These are phyloP conservation scores for Saturnia japonica DNA, from an alignment of 2,888 invertebrate genomes.

Conservation along the genomic window DNA sequence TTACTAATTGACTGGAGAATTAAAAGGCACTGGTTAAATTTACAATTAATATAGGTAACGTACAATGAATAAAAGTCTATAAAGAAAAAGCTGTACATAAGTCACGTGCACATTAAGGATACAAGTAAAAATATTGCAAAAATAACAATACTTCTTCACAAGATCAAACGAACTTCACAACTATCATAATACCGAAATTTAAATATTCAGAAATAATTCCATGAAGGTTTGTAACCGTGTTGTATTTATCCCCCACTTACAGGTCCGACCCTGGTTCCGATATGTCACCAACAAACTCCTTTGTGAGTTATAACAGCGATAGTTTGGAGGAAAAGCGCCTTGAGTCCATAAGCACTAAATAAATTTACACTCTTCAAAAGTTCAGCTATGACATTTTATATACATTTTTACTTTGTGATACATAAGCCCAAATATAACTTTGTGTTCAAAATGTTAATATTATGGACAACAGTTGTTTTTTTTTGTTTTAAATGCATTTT, in stretches of 20 bases:
- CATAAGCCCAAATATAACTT: background rate
- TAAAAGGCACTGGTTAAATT: too few species aligned
- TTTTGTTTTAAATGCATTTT: background rate
- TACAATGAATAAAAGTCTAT: too few species aligned
- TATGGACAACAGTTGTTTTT: background rate
- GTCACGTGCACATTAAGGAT: too few species aligned
- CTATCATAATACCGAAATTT: background rate
- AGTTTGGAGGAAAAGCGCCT: slow-evolving; percentile 16
- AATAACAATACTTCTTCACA: too few species aligned
- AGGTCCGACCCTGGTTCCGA: slow-evolving; percentile 15
- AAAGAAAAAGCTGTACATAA: too few species aligned
- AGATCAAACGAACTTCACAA: background rate
- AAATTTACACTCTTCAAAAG: slow-evolving; percentile 1
- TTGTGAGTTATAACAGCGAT: slow-evolving; percentile 23
- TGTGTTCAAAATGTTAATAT: too few species aligned
- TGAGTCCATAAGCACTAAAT: slow-evolving; percentile 16
- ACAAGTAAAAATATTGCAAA: too few species aligned
- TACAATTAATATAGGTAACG: too few species aligned
- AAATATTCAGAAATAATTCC: background rate
- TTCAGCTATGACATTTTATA: slow-evolving; percentile 1
- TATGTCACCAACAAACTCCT: slow-evolving; percentile 30
- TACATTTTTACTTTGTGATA: background rate
- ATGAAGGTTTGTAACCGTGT: background rate
- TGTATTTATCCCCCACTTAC: background rate
- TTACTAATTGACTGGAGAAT: too few species aligned